Evolutionary conservation across 2,888 invertebrate species (phyloP), one percentile per base, ranked within the genome.

Genomic region (Acronicta aceris): DNA sequence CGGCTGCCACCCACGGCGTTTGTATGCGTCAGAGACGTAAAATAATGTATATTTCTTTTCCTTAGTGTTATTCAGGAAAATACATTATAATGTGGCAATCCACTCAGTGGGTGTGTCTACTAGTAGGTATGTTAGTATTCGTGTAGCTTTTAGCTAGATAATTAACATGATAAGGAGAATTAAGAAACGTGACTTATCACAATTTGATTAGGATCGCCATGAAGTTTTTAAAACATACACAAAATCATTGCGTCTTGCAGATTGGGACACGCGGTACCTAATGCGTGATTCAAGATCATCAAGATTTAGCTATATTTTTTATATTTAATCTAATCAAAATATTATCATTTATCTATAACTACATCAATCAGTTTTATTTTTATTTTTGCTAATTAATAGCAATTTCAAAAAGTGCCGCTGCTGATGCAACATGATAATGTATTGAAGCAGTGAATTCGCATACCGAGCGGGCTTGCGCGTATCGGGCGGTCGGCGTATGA

Each of bases 351-450:
- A 15, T 10, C 10, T 47, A 21, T 13, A n/a, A 36, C 5, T 13
- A 2, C n/a, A n/a, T 38, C n/a, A n/a, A 33, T 33, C 12, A 33
- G 33, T 12, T 33, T 33, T 33, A n/a, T 33, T 12, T 10, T 9
- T 33, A 4, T 5, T n/a, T 13, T 36, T 36, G 36, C 36, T 2
- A 36, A 36, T 30, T 30, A 13, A 36, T 5, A 36, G 5, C 1
- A 36, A 13, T 21, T 21, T 21, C 4, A 5, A 13, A 13, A 5
- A 38, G 38, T 5, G 13, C 5, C 36, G 16, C 36, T 69, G 75
- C 81, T 89, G 89, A 89, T 85, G 89, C 86, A 89, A 89, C 72
- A 70, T 59, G 60, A 59, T 42, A 61, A 68, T 65, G 59, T 57
- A 70, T 83, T 83, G 79, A 74, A 57, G 56, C 66, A 63, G 54